Evolutionary conservation across 2,113 vertebrate species (phyloP).

Genomic region (Hemiscyllium ocellatum): DNA sequence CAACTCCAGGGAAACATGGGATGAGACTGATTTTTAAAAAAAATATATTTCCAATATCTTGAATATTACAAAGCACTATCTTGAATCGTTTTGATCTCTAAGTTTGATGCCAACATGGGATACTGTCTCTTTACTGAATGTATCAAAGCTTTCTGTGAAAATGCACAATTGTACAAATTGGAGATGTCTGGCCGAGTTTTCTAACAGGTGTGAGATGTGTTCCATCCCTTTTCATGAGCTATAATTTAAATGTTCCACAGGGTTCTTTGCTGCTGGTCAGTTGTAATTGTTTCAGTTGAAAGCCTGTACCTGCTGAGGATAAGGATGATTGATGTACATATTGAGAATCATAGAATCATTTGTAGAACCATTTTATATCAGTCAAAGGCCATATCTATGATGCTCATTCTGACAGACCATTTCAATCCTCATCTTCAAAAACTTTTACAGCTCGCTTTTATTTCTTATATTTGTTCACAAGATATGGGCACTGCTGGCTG

Average conservation of each 20-base stretch:
- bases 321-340: not conserved
- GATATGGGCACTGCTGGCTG: too few species aligned
- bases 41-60: not conserved
- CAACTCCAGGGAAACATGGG: not conserved
- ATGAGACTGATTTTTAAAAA: not conserved
- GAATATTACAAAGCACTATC: not conserved
- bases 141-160: not conserved
- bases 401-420: not conserved
- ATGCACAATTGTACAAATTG: conserved; percentile 33
- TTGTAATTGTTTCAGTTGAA: not conserved
- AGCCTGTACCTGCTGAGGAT: not conserved
- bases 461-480: too few species aligned
- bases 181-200: not conserved
- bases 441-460: too few species aligned
- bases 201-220: not conserved
- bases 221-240: not conserved
- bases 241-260: not conserved
- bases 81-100: not conserved
- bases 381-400: not conserved
- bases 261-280: conserved; percentile 18
- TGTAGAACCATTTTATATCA: not conserved
- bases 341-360: not conserved
- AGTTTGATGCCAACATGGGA: not conserved
- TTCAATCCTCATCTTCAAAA: not conserved
- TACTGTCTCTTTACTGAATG: conserved; percentile 21